Evolutionary conservation across 2,797 vertebrate species (phyloP).

Genomic region (Sebastes taczanowskii): DNA sequence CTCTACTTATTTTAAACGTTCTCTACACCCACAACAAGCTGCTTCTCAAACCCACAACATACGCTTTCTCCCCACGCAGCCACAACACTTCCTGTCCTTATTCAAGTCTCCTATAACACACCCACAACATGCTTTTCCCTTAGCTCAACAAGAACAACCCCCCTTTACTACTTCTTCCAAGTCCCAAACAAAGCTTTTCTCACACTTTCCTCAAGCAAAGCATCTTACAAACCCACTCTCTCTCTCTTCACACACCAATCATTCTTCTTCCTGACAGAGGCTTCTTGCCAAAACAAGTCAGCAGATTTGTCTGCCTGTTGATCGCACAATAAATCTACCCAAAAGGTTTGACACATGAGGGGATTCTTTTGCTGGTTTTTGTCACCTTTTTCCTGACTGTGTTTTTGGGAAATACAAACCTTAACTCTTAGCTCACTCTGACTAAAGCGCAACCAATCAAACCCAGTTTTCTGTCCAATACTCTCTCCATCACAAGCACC

Average conservation of each 20-base stretch:
- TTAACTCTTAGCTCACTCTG: no score
- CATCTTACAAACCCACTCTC: not conserved
- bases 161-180: not conserved
- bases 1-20: conserved; percentile 28
- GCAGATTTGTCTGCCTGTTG: not conserved
- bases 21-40: conserved; percentile 36
- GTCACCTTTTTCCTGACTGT: no score
- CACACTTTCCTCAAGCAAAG: not conserved
- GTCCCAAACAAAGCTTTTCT: not conserved
- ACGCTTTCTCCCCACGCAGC: conserved; percentile 38
- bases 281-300: not conserved
- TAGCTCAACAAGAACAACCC: conserved; percentile 5
- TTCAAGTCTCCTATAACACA: conserved; percentile 11
- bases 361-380: not conserved
- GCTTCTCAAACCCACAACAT: conserved; percentile 46
- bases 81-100: conserved; percentile 51
- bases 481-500: no score
- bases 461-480: no score
- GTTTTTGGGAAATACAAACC: no score
- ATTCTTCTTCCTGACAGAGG: not conserved
- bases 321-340: not conserved
- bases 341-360: not conserved
- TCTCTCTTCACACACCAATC: not conserved
- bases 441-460: no score
- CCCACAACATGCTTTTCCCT: conserved; percentile 18